A percentile compares a stretch with the other conserved stretches of the same genome.
Evolutionary conservation across 2,113 vertebrate genomes (phyloP).

Genomic region (Mixornis gularis): DNA sequence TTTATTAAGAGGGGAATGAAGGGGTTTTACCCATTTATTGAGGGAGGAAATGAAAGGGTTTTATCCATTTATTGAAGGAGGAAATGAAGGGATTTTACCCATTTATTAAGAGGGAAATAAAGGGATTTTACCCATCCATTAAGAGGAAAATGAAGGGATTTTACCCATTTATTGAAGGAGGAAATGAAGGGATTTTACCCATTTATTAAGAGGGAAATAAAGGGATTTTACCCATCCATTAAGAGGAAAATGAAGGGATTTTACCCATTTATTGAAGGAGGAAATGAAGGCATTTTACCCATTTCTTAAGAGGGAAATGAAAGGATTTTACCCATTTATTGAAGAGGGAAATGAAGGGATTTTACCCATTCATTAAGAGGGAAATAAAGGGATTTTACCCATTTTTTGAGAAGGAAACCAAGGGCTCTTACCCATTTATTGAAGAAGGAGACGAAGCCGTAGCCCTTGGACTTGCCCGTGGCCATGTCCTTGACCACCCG

Average conservation of each 20-base stretch:
- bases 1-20: conserved; percentile 76
- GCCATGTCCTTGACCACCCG: conserved; percentile 98
- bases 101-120: conserved; percentile 56
- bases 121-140: conserved; percentile 87
- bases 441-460: conserved; percentile 98
- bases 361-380: conserved; percentile 66
- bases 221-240: not conserved
- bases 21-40: too few relatives aligned
- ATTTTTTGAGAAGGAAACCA: conserved; percentile 66
- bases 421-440: conserved; percentile 92
- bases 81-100: not conserved
- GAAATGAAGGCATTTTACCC: not conserved
- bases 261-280: fast-evolving
- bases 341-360: conserved; percentile 65
- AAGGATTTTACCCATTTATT: conserved; percentile 77
- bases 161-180: too few relatives aligned
- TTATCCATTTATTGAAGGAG: conserved; percentile 65
- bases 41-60: too few relatives aligned
- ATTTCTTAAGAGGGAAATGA: fast-evolving
- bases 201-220: conserved; percentile 19
- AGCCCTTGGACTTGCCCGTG: conserved; percentile 97
- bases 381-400: not conserved
- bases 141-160: conserved; percentile 21
- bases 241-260: not conserved
- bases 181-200: conserved; percentile 52